Evolutionary conservation across 1,140 invertebrate species (phyloP).

Genomic region (Trinorchestia longiramus): DNA sequence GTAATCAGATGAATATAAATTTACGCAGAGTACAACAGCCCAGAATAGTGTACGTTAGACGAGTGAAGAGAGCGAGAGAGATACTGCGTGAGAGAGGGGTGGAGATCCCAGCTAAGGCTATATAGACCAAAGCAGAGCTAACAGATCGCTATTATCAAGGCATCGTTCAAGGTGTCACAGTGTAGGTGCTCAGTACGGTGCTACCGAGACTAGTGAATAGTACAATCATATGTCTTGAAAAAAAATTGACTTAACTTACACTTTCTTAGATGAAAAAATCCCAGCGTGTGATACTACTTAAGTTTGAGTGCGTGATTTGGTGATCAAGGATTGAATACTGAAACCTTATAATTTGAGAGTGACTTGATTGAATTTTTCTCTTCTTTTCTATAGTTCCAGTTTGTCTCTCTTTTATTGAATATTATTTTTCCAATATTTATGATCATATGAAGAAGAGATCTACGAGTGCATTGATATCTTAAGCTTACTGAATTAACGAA

Average conservation of each 20-base stretch:
- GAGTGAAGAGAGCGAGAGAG: background rate
- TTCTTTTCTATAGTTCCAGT: background rate
- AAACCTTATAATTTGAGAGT: background rate
- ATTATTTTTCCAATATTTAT: background rate
- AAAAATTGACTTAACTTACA: background rate
- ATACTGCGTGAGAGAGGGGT: background rate
- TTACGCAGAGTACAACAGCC: background rate
- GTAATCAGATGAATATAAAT: background rate
- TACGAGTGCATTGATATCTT: background rate
- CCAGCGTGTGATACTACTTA: background rate
- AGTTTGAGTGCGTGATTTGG: background rate
- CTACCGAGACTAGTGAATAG: slow-evolving; percentile 55
- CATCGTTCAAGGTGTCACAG: background rate
- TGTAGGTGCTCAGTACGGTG: background rate
- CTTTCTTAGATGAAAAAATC: background rate
- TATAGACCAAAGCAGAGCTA: slow-evolving; percentile 6
- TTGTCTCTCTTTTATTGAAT: background rate
- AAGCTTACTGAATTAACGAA: background rate
- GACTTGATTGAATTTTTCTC: background rate
- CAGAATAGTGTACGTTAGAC: background rate
- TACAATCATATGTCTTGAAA: background rate
- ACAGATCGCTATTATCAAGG: slow-evolving; percentile 16
- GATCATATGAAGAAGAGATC: background rate
- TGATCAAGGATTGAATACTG: background rate
- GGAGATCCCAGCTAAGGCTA: background rate